Evolutionary conservation across 2,797 vertebrate species (phyloP).

Genomic region (Craterocephalus amniculus): DNA sequence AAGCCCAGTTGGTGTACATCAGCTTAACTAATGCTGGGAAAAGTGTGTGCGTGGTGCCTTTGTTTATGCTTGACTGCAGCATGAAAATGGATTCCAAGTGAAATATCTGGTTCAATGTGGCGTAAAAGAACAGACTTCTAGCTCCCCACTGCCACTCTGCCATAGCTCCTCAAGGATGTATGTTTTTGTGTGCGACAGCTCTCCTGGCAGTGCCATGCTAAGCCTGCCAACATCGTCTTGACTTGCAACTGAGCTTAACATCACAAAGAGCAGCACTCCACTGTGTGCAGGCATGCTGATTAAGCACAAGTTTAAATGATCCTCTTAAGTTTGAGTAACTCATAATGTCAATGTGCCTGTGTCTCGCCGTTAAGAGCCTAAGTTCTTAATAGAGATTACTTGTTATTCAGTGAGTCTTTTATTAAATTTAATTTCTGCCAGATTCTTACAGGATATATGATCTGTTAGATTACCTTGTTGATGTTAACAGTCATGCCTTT

Average conservation of each 20-base stretch:
- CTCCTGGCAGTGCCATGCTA: constrained; percentile 56
- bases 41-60: constrained; percentile 24
- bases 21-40: constrained; percentile 38
- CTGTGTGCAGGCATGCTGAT: neutral
- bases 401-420: neutral
- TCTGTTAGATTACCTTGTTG: no score
- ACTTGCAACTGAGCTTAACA: constrained; percentile 38
- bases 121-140: constrained; percentile 53
- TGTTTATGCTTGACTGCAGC: constrained; percentile 58
- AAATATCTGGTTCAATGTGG: constrained; percentile 74
- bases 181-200: constrained; percentile 46
- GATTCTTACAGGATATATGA: no score
- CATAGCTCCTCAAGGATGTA: constrained; percentile 40
- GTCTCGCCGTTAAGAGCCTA: neutral
- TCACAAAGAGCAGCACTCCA: constrained; percentile 20
- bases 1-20: constrained; percentile 25
- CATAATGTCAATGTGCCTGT: neutral
- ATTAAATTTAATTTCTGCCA: neutral
- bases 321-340: neutral
- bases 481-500: no score
- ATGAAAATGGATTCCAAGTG: constrained; percentile 63
- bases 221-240: constrained; percentile 39
- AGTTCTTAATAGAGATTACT: neutral
- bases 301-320: constrained; percentile 4
- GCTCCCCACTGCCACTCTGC: constrained; percentile 32